Evolutionary conservation across 2,888 invertebrate genomes (phyloP).

Genomic region (Noctua pronuba): DNA sequence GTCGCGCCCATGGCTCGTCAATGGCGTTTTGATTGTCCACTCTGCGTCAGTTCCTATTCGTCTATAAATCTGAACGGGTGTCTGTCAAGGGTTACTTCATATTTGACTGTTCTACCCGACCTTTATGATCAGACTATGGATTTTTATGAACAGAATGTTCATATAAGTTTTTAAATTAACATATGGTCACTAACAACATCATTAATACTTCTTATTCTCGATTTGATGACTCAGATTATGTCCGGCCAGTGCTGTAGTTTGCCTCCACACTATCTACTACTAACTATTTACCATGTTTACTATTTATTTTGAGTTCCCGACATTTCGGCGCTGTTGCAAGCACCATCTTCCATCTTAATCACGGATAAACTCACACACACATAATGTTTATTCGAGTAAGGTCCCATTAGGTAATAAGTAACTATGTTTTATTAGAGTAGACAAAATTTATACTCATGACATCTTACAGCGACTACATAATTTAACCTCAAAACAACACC

Average conservation of each 20-base stretch:
- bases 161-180: too few relatives aligned
- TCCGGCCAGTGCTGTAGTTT: too few relatives aligned
- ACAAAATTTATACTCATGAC: not conserved
- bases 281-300: too few relatives aligned
- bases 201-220: too few relatives aligned
- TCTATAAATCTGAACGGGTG: constrained; percentile 39
- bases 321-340: too few relatives aligned
- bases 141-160: not conserved
- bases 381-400: not conserved
- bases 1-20: constrained; percentile 73
- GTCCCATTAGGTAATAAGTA: not conserved
- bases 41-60: constrained; percentile 46
- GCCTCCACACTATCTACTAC: too few relatives aligned
- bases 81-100: constrained; percentile 36
- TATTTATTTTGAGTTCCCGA: too few relatives aligned
- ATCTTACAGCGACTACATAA: not conserved
- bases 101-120: constrained; percentile 11
- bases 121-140: not conserved
- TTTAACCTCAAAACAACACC: not conserved
- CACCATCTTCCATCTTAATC: too few relatives aligned
- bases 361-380: too few relatives aligned
- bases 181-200: too few relatives aligned
- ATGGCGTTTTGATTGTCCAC: constrained; percentile 70
- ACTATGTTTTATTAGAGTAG: not conserved
- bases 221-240: too few relatives aligned